Evolutionary conservation across 2,113 vertebrate species (phyloP).

Genomic region (Potamarius usumacintae): DNA sequence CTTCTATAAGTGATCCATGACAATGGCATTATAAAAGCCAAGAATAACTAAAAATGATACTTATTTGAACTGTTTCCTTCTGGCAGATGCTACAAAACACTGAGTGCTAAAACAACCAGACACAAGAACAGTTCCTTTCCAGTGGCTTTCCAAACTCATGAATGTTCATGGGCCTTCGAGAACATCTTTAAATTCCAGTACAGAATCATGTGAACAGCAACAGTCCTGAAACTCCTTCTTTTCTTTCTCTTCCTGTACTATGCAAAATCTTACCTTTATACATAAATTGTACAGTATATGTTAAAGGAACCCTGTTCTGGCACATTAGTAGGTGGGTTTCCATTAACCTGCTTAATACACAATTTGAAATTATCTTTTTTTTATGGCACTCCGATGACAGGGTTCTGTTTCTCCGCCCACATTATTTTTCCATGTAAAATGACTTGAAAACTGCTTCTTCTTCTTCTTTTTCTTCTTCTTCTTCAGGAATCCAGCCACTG

Average conservation of each 20-base stretch:
- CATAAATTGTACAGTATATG: background rate
- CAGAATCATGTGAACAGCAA: background rate
- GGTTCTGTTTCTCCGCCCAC: no score
- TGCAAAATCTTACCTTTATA: background rate
- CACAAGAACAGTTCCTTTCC: background rate
- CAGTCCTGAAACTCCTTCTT: background rate
- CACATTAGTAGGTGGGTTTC: background rate
- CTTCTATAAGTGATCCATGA: constrained; percentile 19
- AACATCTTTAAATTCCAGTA: background rate
- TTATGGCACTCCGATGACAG: no score
- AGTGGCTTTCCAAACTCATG: background rate
- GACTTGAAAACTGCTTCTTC: no score
- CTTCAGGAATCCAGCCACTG: no score
- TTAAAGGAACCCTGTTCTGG: background rate
- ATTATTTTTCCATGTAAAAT: no score
- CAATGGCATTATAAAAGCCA: constrained; percentile 2
- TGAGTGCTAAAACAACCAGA: background rate
- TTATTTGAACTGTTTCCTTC: background rate
- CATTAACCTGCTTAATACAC: no score
- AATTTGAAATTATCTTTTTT: no score
- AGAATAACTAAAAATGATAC: background rate
- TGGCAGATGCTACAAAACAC: background rate
- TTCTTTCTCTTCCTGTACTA: background rate
- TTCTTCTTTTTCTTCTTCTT: no score
- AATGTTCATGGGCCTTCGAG: background rate